A percentile compares a stretch with the other conserved stretches of the same genome.
Evolutionary conservation across 2,113 vertebrate genomes (phyloP).

Genomic region (Recurvirostra avosetta): DNA sequence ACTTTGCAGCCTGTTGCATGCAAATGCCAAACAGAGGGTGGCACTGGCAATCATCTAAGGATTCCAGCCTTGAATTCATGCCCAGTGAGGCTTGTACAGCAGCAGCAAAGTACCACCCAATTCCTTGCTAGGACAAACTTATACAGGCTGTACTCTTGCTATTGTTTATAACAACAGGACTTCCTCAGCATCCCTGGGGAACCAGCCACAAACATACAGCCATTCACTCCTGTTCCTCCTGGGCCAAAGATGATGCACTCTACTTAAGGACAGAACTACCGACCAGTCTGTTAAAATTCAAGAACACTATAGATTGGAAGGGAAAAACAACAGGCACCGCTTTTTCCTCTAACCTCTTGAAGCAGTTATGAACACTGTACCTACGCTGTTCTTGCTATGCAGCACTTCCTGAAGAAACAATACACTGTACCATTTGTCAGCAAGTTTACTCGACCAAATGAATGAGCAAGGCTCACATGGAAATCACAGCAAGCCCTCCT

Average conservation of each 20-base stretch:
- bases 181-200: constrained; percentile 3
- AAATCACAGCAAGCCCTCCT: not conserved
- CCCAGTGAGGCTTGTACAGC: not conserved
- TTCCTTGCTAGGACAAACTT: not conserved
- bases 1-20: not conserved
- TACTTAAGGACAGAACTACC: not conserved
- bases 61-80: not conserved
- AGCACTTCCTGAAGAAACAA: not conserved
- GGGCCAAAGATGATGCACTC: not conserved
- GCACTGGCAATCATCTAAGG: not conserved
- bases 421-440: not conserved
- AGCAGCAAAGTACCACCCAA: not conserved
- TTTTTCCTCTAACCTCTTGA: not conserved
- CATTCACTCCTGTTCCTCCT: not conserved
- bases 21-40: not conserved
- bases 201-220: not conserved
- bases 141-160: not conserved
- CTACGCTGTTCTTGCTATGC: not conserved
- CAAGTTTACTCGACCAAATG: not conserved
- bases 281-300: not conserved
- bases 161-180: not conserved
- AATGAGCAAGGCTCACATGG: not conserved
- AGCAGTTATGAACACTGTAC: not conserved
- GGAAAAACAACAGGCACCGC: not conserved
- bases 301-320: not conserved